phyloP scores from a whole-genome alignment of 2,888 invertebrate species.

The Ornithoptera priamus region DNA sequence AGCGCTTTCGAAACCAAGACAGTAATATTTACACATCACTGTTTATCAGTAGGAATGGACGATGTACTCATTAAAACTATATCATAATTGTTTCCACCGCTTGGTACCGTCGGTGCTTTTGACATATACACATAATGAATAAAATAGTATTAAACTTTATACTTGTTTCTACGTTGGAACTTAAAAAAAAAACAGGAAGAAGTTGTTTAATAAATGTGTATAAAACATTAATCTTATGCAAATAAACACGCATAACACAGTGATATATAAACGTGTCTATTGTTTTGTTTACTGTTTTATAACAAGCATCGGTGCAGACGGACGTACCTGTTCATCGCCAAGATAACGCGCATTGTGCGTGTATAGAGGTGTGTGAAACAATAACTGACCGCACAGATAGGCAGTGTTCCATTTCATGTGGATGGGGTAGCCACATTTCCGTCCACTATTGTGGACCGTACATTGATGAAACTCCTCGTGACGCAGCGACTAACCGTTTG shows the following conservation, averaged over 20 bases:
- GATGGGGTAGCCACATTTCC: slow-evolving; percentile 16
- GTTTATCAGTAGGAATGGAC: too few species aligned
- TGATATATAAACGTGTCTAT: background rate
- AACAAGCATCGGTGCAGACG: slow-evolving; percentile 5
- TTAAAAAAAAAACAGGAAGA: background rate
- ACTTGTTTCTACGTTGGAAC: background rate
- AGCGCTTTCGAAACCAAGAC: too few species aligned
- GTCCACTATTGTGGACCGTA: background rate
- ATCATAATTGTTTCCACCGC: too few species aligned
- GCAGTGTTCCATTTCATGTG: slow-evolving; percentile 37
- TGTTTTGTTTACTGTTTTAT: slow-evolving; percentile 13
- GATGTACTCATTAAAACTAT: too few species aligned
- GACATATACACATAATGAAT: background rate
- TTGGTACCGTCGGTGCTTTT: too few species aligned
- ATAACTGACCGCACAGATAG: slow-evolving; percentile 48
- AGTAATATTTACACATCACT: too few species aligned
- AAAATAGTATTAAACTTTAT: background rate
- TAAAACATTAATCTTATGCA: background rate
- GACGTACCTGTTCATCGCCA: slow-evolving; percentile 13
- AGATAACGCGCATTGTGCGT: slow-evolving; percentile 21
- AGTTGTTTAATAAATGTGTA: background rate
- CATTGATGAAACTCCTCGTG: background rate
- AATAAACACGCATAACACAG: background rate
- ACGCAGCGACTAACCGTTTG: too few species aligned
- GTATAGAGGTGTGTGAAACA: slow-evolving; percentile 41